Evolutionary conservation across 2,113 vertebrate species (phyloP).

Genomic region (Vombatus ursinus): DNA sequence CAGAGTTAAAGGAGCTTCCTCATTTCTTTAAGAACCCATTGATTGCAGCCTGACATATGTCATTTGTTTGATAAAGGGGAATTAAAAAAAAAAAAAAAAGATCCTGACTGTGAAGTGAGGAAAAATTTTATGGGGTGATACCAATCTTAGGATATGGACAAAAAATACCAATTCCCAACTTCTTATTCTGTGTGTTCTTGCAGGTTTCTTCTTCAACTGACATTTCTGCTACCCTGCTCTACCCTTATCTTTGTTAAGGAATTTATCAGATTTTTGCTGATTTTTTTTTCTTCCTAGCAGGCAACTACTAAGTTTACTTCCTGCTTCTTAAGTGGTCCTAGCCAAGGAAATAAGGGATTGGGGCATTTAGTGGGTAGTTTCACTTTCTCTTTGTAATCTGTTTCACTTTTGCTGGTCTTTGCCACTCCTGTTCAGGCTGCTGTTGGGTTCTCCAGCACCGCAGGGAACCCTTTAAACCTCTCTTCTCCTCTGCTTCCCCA

Average conservation of each 20-base stretch:
- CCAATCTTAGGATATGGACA: neutral
- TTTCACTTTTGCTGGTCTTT: slow-evolving; percentile 41
- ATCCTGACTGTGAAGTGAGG: neutral
- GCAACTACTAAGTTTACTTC: neutral
- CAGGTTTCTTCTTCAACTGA: neutral
- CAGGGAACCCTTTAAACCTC: neutral
- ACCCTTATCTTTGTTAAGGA: too few relatives aligned
- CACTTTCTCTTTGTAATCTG: slow-evolving; percentile 4
- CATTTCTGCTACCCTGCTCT: neutral
- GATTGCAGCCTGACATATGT: neutral
- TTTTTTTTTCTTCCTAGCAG: neutral
- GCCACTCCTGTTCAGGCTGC: neutral
- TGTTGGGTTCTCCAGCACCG: neutral
- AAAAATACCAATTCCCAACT: neutral
- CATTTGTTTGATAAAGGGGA: neutral
- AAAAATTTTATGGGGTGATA: neutral
- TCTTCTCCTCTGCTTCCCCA: neutral
- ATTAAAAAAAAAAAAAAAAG: neutral
- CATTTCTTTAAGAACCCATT: slow-evolving; percentile 51
- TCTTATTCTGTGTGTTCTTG: neutral
- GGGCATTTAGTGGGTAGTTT: neutral
- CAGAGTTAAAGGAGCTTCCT: neutral
- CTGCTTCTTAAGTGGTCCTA: neutral
- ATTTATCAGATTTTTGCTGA: neutral
- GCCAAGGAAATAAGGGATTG: neutral